Base-by-base conservation (phyloP, 2,797 vertebrate species). In the Lates japonicus region DNA sequence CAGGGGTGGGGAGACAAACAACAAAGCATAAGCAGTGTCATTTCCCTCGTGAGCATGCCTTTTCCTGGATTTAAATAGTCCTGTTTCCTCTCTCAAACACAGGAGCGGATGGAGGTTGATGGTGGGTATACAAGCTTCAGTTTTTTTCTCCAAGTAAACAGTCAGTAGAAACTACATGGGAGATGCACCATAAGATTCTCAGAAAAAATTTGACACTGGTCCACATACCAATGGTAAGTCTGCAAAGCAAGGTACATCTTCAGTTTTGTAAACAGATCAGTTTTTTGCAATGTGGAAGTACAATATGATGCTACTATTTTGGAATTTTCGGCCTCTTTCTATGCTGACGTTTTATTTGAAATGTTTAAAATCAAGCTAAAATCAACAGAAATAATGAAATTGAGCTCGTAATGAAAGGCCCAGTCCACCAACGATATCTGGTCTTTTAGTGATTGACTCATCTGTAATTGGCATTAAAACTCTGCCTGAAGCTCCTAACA, bases 1-100 rank as follows among this genome's bases (percentile, higher is more conserved):
- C 89, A 92, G 91, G 87, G 66, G 76, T 76, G n/a, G n/a, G n/a
- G n/a, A 88, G 92, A 94, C 88, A 82, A 95, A 96, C 93, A 95
- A 95, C 89, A 90, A 90, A 92, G 93, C 87, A 74, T n/a, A n/a
- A n/a, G 79, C 76, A 20, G 67, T n/a, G 83, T 78, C 73, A 66
- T 51, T 76, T 81, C 78, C 69, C 73, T 82, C 55, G 49, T n/a
- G n/a, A n/a, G n/a, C 88, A 81, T 81, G 82, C 83, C 65, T 94
- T 94, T 87, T 85, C 85, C 87, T 80, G 84, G 89, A 90, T 92
- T 92, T 78, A 94, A 94, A 94, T 90, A 93, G 88, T 89, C 69
- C 76, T 49, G 65, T 82, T 94, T 83, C 86, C 91, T 80, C 73
- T 82, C 78, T 19, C n/a, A 64, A 82, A 63, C 68, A 80, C 51